Percentiles rank a stretch among this genome's conserved stretches.
These are phyloP conservation scores for Smutsia gigantea DNA, from an alignment of 2,797 vertebrate genomes.

Conservation along the genomic window DNA sequence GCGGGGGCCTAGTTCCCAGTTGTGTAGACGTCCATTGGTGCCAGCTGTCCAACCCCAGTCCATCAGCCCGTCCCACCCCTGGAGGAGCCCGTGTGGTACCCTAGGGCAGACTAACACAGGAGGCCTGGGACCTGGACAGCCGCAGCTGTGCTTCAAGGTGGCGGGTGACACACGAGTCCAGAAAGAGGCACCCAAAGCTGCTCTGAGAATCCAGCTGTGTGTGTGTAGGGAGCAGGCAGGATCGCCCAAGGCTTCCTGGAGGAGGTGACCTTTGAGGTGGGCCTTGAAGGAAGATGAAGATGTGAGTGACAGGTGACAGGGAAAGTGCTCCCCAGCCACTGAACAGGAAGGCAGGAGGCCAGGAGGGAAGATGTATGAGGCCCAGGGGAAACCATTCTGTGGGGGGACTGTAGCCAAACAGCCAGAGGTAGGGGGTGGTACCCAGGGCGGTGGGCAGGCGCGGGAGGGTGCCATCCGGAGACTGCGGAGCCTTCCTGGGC, in stretches of 20 bases:
- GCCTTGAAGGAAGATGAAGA: not conserved
- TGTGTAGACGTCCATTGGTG: accelerated
- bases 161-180: accelerated
- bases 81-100: not conserved
- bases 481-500: not conserved
- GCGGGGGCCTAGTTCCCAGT: not conserved
- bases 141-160: not conserved
- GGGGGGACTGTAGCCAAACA: not conserved
- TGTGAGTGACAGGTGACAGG: not conserved
- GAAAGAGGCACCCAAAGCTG: not conserved
- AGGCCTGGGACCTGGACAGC: too few species aligned
- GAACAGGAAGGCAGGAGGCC: not conserved
- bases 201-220: not conserved
- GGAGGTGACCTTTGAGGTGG: not conserved
- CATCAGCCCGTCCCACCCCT: not conserved
- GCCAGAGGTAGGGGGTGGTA: not conserved
- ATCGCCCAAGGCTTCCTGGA: not conserved
- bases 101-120: not conserved
- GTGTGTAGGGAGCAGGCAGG: accelerated
- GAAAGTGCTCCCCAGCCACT: not conserved
- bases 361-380: not conserved
- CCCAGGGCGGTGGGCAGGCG: too few species aligned
- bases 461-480: too few species aligned
- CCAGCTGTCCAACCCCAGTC: not conserved
- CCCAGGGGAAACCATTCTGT: too few species aligned